A percentile compares a stretch with the other conserved stretches of the same genome.
Conservation (phyloP, 2,113 vertebrate genomes). For the Dasypus novemcinctus region DNA sequence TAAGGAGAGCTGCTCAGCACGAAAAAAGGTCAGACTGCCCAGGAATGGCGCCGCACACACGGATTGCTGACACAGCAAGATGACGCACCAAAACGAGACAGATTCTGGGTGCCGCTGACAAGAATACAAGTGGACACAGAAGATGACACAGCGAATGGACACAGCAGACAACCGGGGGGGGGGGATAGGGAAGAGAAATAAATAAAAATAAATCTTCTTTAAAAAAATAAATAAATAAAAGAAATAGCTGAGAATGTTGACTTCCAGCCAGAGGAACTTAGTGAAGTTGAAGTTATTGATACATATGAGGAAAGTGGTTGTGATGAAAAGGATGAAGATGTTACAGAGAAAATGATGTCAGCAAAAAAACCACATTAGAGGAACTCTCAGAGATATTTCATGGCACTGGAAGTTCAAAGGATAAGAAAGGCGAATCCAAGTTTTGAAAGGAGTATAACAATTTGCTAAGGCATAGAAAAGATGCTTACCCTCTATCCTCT, state of each 20-base stretch:
- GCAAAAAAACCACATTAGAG: not conserved
- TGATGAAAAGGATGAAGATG: not conserved
- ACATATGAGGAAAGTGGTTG: not conserved
- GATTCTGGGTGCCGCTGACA: too few species aligned
- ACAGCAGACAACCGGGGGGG: too few species aligned
- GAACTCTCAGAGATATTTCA: not conserved
- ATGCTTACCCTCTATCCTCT: not conserved
- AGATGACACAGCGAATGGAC: too few species aligned
- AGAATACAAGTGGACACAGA: too few species aligned
- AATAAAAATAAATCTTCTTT: too few species aligned
- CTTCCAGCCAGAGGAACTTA: not conserved
- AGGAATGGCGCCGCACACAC: too few species aligned
- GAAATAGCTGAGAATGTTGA: not conserved
- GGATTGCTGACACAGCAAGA: too few species aligned
- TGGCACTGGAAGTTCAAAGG: not conserved
- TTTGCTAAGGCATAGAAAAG: not conserved
- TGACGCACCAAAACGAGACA: too few species aligned
- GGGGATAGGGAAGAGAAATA: too few species aligned
- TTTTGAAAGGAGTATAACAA: not conserved
- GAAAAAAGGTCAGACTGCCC: too few species aligned
- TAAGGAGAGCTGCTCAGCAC: too few species aligned
- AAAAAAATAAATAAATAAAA: too few species aligned
- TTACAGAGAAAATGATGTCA: not conserved
- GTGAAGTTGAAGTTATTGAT: not conserved
- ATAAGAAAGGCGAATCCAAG: not conserved